A percentile compares a stretch with the other conserved stretches of the same genome.
These are phyloP conservation scores for Siphamia tubifer DNA, from an alignment of 2,113 vertebrate species.

Conservation along the genomic window DNA sequence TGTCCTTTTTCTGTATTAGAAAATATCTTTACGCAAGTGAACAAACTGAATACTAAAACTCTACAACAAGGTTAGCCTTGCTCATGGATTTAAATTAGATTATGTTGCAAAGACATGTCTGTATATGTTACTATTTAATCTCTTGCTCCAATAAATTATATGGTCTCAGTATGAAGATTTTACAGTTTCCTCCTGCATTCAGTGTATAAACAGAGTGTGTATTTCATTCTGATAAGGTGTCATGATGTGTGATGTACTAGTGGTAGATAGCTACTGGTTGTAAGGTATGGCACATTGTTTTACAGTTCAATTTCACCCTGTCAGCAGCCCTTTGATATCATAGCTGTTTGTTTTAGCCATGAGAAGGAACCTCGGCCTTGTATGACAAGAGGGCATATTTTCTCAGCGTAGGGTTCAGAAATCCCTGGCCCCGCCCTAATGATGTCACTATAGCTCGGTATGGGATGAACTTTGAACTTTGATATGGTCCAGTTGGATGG, in stretches of 20 bases:
- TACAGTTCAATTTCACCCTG: constrained; percentile 68
- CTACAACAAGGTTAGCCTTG: not conserved
- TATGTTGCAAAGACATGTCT: not conserved
- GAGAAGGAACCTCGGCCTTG: constrained; percentile 41
- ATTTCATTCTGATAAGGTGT: constrained; percentile 57
- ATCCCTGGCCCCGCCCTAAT: constrained; percentile 43
- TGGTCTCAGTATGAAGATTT: too few species aligned
- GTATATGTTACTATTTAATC: not conserved
- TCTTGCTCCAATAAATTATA: not conserved
- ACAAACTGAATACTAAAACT: constrained; percentile 1
- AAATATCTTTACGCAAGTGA: constrained; percentile 29
- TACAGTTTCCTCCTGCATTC: constrained; percentile 25
- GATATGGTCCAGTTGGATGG: not conserved
- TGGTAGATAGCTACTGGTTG: constrained; percentile 50
- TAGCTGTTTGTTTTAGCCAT: constrained; percentile 70
- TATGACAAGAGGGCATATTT: constrained; percentile 57
- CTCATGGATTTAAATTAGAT: constrained; percentile 24
- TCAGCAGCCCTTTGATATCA: constrained; percentile 65
- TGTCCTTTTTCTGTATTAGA: constrained; percentile 11
- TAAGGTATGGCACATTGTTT: constrained; percentile 54
- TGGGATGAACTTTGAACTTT: constrained; percentile 9
- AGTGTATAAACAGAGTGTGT: constrained; percentile 10
- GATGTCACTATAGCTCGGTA: constrained; percentile 53
- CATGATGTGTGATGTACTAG: constrained; percentile 58
- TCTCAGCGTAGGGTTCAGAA: constrained; percentile 28